Base-by-base conservation (phyloP, 2,113 vertebrate species). In the Erinaceus europaeus region DNA sequence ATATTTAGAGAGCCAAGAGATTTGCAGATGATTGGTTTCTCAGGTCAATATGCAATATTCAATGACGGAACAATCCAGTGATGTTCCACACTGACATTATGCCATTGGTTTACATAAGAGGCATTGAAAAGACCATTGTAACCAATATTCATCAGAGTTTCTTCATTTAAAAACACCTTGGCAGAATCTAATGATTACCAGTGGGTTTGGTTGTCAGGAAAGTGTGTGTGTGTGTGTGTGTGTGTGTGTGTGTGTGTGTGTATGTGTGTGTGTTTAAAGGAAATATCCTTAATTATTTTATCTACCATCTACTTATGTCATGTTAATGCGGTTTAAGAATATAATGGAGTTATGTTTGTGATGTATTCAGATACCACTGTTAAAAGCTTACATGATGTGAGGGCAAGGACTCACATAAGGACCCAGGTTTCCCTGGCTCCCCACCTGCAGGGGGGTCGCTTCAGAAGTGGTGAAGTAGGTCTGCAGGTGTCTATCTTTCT, bases 281-380 rank as follows among this genome's bases (percentile, higher is more conserved):
- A 92, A 95, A 38, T 21, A 46, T 34, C 76, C 4, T 27, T 29
- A 46, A 72, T 73, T 90, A 77, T 65, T 6, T 68, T 7, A n/a
- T n/a, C n/a, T n/a, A n/a, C n/a, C n/a, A n/a, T n/a, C n/a, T n/a
- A n/a, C n/a, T n/a, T n/a, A n/a, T n/a, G n/a, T n/a, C n/a, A 15
- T 38, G 50, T 3, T n/a, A 14, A 69, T 69, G 86, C 84, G 55
- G 2, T 34, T 14, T 4, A 74, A 77, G 71, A 74, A 77, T 50
- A 17, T 12, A 20, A 67, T 34, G 55, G 14, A 0, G 12, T 15
- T 64, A 46, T 40, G 40, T 0, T 57, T 42, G 4, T 42, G 27
- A 53, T 38, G 38, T 34, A 50, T 9, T 76, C 8, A 86, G 61
- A 36, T 0, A 1, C 17, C 13, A 48, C 12, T 80, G 9, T 44